Evolutionary conservation across 30 jellyfish, hydroid and myxozoan genomes (phyloP).

Genomic region (Chironex yamaguchii): DNA sequence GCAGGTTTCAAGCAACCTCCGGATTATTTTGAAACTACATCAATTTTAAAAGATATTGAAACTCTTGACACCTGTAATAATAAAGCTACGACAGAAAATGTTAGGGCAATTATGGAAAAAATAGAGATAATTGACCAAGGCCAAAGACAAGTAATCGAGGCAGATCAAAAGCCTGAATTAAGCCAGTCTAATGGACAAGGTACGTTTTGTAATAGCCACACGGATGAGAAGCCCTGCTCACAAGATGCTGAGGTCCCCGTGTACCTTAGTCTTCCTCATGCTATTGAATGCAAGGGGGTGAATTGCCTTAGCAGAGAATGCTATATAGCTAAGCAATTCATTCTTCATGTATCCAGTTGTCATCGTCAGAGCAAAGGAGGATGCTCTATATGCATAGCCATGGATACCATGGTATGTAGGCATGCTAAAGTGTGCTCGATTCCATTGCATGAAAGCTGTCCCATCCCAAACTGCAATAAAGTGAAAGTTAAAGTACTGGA

Average conservation of each 20-base stretch:
- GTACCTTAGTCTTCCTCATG: neutral
- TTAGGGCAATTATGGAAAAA: neutral
- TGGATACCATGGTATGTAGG: conserved; percentile 73
- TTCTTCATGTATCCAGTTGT: conserved; percentile 41
- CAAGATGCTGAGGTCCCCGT: neutral
- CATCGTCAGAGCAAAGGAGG: conserved; percentile 43
- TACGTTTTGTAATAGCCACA: too few species aligned
- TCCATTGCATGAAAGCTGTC: conserved; percentile 40
- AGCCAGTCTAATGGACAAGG: too few species aligned
- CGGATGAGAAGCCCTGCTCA: neutral
- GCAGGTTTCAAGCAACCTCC: too few species aligned
- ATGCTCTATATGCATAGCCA: conserved; percentile 61
- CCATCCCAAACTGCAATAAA: conserved; percentile 71
- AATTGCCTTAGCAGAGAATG: conserved; percentile 43
- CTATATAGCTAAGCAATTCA: conserved; percentile 32
- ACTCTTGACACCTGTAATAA: neutral
- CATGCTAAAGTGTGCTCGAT: conserved; percentile 70
- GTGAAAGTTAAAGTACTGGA: conserved; percentile 52
- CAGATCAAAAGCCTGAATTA: neutral
- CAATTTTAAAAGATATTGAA: neutral
- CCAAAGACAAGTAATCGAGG: neutral
- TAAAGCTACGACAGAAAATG: neutral
- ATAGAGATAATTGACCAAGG: neutral
- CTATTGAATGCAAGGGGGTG: neutral
- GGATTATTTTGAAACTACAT: too few species aligned